Conservation (phyloP, 2,797 vertebrate genomes). For the Mormyrus proboscirostris region DNA sequence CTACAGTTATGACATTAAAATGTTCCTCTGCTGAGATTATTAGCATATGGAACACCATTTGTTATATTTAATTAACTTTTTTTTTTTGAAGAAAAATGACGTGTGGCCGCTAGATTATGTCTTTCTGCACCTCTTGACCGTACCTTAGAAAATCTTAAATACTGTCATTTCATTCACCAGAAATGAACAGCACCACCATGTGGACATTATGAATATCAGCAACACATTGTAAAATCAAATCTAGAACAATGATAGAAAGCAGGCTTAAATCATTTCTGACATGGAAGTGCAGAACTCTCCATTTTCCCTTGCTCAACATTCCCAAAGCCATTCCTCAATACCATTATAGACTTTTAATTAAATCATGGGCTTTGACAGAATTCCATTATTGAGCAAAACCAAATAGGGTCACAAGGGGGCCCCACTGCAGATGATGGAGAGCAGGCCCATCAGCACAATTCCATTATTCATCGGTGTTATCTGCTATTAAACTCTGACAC, state of each 20-base stretch:
- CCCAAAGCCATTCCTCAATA: background rate
- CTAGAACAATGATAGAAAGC: background rate
- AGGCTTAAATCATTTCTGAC: conserved; percentile 3
- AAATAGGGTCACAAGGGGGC: conserved; percentile 1
- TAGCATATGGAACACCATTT: background rate
- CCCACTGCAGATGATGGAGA: background rate
- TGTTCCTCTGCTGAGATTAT: background rate
- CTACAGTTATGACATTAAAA: background rate
- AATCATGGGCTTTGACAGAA: conserved; percentile 12
- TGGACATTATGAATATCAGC: conserved; percentile 23
- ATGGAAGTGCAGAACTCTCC: background rate
- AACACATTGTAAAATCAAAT: background rate
- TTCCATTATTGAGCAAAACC: conserved; percentile 8
- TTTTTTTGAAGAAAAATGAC: background rate
- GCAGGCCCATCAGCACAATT: conserved; percentile 1
- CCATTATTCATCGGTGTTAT: conserved; percentile 19
- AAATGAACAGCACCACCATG: conserved; percentile 22
- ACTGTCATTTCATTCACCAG: background rate
- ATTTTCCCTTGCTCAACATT: conserved; percentile 9
- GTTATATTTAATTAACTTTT: background rate
- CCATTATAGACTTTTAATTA: background rate
- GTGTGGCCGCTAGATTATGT: background rate
- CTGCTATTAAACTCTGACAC: conserved; percentile 17
- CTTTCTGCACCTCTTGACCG: background rate
- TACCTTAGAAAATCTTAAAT: background rate